Base-by-base conservation (phyloP, 2,797 vertebrate species). In the Salarias fasciatus region DNA sequence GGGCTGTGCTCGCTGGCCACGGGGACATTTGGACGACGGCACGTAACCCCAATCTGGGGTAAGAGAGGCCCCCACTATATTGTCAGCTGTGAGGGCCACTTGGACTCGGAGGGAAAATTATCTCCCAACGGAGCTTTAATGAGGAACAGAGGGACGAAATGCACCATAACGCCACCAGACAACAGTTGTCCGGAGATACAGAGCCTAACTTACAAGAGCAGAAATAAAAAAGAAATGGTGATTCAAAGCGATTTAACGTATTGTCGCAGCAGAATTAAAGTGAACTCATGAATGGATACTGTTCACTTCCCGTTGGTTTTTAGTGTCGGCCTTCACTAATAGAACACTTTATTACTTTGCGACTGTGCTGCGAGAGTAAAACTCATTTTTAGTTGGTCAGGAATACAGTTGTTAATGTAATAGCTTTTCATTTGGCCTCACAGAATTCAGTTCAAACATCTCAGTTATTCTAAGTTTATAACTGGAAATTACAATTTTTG, bases 101-200 rank as follows among this genome's bases (percentile, higher is more conserved):
- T 58, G 76, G 67, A 87, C 77, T 86, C 75, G 55, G 75, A 80
- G 77, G 74, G 74, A 69, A 86, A 90, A 80, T 82, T 63, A 69
- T 86, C 83, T 80, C 68, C 70, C 71, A 58, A 55, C 79, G 71
- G 77, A 79, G 80, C 79, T 83, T 84, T 93, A 93, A 93, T 93
- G 92, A 94, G 91, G 80, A 63, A 60, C 70, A 63, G 52, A 69
- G 51, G 58, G 78, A 79, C 63, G 57, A 82, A 70, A 72, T 53
- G 53, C 71, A 11, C 36, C 61, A n/a, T 24, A 75, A 65, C 53
- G 15, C 40, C 65, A 80, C 65, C 69, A 65, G 12, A 76, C 55
- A 58, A 58, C 41, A 58, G 51, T 59, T 74, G 69, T 71, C 31
- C 33, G 11, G 49, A 36, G 2, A 47, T 41, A 43, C 8, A 28